These are phyloP conservation scores for Microplitis mediator DNA, from an alignment of 1,140 invertebrate genomes.

Conservation along the genomic window DNA sequence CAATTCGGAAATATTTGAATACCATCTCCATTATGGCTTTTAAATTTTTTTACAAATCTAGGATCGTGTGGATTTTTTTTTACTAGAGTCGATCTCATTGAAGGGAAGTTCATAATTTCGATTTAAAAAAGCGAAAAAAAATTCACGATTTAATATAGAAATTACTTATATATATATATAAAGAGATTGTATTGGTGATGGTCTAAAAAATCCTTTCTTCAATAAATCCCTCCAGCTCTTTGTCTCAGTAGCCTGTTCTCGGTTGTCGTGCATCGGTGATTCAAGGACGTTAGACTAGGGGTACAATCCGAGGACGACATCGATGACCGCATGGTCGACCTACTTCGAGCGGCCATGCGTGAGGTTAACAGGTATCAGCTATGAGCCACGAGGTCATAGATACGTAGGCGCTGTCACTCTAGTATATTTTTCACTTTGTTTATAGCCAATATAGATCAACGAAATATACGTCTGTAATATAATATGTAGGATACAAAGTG, in stretches of 20 bases:
- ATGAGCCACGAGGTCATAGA: conserved; percentile 34
- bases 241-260: neutral
- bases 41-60: no score
- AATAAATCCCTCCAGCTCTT: neutral
- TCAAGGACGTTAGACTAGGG: conserved; percentile 21
- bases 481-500: no score
- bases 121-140: no score
- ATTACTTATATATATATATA: no score
- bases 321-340: conserved; percentile 36
- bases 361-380: conserved; percentile 45
- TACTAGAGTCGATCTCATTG: no score
- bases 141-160: no score
- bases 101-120: no score
- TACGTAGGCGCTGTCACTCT: conserved; percentile 32
- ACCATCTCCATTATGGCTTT: no score
- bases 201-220: neutral
- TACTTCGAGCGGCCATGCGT: conserved; percentile 46
- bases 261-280: neutral
- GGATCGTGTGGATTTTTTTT: no score
- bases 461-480: no score
- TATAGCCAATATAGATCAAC: no score
- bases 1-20: no score
- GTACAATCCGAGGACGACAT: conserved; percentile 18
- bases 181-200: neutral
- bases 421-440: conserved; percentile 1